Percentiles rank a stretch among this genome's conserved stretches.
These are phyloP conservation scores for Onychomys arenicola DNA, from an alignment of 2,797 vertebrate species.

Conservation along the genomic window DNA sequence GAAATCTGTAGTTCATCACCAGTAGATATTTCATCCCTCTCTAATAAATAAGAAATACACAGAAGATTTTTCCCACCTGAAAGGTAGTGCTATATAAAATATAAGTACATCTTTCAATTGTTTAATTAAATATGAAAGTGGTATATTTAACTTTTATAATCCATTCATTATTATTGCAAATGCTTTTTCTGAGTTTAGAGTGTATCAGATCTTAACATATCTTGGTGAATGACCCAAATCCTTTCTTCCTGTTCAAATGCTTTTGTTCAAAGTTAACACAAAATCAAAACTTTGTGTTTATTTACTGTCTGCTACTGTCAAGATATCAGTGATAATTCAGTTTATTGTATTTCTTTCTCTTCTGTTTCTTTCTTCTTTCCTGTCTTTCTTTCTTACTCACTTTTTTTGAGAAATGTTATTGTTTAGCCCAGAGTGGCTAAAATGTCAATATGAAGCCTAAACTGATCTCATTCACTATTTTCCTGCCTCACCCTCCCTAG, in stretches of 20 bases:
- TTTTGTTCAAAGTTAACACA: neutral
- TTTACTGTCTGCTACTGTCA: neutral
- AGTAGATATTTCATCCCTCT: fast-evolving
- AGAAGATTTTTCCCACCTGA: no score
- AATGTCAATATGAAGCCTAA: neutral
- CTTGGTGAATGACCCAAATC: neutral
- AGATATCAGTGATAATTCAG: neutral
- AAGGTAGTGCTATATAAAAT: neutral
- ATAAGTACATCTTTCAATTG: neutral
- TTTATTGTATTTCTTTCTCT: neutral
- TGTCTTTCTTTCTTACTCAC: neutral
- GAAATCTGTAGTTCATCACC: neutral
- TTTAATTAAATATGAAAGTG: neutral
- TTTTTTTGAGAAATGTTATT: neutral
- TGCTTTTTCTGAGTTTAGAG: neutral
- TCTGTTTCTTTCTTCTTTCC: neutral
- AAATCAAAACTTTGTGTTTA: neutral
- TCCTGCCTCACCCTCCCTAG: neutral
- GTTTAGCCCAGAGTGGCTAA: neutral
- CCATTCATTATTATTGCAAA: neutral
- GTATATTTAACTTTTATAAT: neutral
- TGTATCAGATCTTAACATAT: no score
- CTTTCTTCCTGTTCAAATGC: neutral
- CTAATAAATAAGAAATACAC: neutral
- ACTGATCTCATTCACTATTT: neutral